Evolutionary conservation across 92 coral and sea anemone genomes (phyloP), one percentile per base, ranked within the genome.

Genomic region (Epizoanthus ramosus): DNA sequence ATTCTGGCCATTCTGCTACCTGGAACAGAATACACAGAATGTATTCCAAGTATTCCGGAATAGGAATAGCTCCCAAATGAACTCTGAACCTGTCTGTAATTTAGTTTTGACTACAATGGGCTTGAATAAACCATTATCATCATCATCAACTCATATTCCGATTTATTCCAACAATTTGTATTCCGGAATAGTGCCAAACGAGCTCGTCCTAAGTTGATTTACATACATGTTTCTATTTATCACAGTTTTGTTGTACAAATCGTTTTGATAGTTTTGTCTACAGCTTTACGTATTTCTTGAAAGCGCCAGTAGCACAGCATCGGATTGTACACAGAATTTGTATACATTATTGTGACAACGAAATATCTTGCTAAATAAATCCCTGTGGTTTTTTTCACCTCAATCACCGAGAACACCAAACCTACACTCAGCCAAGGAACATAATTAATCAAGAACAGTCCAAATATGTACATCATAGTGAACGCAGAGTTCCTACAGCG

Each of bases 371-470:
- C 53, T 15, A 15, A 5, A 54, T 69, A 69, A 69, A 69, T 18
- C 39, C 54, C 21, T 13, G 74, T n/a, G 37, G 57, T 37, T 41
- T 69, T 43, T 15, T 69, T 33, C 74, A 5, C 21, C 57, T 22
- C 24, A 16, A 69, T 17, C 1, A 69, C 6, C 19, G 17, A 18
- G 31, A 28, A 28, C 8, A 69, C 53, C 25, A 2, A 69, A 1
- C 53, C 18, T 15, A 69, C 10, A 5, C 74, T 37, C 13, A 69
- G 14, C 74, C 74, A 69, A 17, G 74, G 74, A 41, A 69, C 18
- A 69, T 69, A 69, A 3, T 69, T 69, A 39, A 69, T 22, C 52
- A 69, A 5, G 21, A 37, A 69, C 57, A 69, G 74, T 12, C 56
- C 12, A 43, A 69, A 69, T 12, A 18, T 15, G 23, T 37, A 7